A percentile compares a stretch with the other conserved stretches of the same genome.
phyloP scores from a whole-genome alignment of 64 coral and sea anemone genomes.

The Dendrophyllia cribrosa region DNA sequence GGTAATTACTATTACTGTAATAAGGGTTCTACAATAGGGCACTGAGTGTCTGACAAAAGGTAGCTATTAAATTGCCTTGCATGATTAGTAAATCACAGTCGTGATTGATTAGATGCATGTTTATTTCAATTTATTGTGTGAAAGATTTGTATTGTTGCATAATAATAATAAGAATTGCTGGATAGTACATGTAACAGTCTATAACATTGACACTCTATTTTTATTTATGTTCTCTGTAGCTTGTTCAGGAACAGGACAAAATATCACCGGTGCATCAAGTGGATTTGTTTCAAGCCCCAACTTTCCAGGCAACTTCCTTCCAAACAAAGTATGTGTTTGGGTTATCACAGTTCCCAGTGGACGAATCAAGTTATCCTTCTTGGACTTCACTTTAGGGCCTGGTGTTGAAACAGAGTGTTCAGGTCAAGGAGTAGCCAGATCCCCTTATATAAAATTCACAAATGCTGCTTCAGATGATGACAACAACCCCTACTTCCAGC shows the following conservation, averaged over 20 bases:
- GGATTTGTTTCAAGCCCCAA: conserved; percentile 8
- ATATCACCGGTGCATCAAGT: not conserved
- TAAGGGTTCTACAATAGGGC: no score
- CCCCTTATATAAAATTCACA: not conserved
- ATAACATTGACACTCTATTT: no score
- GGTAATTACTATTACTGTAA: no score
- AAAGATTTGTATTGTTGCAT: no score
- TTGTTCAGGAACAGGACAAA: not conserved
- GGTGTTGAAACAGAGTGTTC: not conserved
- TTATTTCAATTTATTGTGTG: no score
- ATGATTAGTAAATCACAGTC: no score
- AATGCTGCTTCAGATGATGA: conserved; percentile 7
- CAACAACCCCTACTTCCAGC: not conserved
- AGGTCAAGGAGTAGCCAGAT: not conserved
- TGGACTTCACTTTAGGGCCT: not conserved
- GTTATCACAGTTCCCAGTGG: conserved; percentile 10
- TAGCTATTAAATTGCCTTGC: no score
- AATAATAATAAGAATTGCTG: no score
- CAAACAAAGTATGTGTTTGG: not conserved
- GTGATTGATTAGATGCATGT: no score
- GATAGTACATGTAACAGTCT: no score
- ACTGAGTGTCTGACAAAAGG: no score
- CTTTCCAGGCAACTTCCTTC: not conserved
- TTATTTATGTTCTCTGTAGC: not conserved
- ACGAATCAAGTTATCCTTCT: conserved; percentile 7